Conservation (phyloP, 2,113 vertebrate species). For the Tylochromis polylepis region DNA sequence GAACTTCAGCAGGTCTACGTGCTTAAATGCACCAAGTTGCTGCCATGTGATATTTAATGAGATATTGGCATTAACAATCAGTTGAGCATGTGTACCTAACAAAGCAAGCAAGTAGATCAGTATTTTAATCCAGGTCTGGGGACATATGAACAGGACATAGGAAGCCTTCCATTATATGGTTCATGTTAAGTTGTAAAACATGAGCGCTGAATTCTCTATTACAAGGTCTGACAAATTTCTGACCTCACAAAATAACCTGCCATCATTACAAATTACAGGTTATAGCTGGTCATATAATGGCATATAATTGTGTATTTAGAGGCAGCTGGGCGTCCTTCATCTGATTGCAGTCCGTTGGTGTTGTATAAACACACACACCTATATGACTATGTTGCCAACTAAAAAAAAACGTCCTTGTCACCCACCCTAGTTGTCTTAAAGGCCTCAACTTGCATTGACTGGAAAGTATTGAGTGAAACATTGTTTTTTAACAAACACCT, state of each 20-base stretch:
- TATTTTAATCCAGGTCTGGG: neutral
- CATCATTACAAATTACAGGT: neutral
- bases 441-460: neutral
- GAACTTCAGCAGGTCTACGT: neutral
- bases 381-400: neutral
- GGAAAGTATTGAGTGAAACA: neutral
- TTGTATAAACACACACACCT: neutral
- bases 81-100: neutral
- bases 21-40: neutral
- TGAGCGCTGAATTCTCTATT: neutral
- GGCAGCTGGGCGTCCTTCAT: neutral
- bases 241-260: neutral
- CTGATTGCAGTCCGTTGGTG: neutral
- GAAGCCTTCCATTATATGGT: neutral
- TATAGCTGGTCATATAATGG: neutral
- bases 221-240: too few species aligned
- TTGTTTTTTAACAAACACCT: neutral
- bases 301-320: neutral
- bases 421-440: neutral
- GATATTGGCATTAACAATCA: neutral
- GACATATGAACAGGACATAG: neutral
- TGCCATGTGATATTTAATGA: neutral
- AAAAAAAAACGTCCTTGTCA: accelerated
- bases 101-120: neutral
- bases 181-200: neutral